Conservation (phyloP, 2,888 invertebrate species). For the Sphinx pinastri region DNA sequence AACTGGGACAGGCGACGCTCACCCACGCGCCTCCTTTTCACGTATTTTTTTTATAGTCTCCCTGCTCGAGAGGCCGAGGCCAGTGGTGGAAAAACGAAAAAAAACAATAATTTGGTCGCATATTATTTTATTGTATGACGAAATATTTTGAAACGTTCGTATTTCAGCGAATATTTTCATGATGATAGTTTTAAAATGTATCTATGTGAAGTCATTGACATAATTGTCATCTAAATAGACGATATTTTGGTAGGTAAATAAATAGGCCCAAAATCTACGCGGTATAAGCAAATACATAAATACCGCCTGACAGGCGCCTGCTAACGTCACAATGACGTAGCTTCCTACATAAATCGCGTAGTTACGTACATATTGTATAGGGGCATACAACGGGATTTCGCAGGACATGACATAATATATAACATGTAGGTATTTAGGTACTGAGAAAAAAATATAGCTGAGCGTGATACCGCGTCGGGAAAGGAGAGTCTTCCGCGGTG, state of each 20-base stretch:
- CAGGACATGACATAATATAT: conserved; percentile 38
- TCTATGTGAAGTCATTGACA: not conserved
- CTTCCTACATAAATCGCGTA: conserved; percentile 46
- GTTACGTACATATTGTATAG: conserved; percentile 35
- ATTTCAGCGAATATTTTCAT: not conserved
- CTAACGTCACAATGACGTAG: conserved; percentile 52
- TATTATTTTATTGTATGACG: not conserved
- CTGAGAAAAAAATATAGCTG: conserved; percentile 20
- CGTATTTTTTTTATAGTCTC: not conserved
- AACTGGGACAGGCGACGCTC: not conserved
- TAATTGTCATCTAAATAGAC: conserved; percentile 25
- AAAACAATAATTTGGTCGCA: not conserved
- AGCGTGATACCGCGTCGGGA: not conserved
- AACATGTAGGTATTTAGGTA: conserved; percentile 31
- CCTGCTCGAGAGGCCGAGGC: not conserved
- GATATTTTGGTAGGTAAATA: conserved; percentile 27
- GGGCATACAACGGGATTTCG: conserved; percentile 29
- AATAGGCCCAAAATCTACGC: conserved; percentile 38
- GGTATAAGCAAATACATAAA: conserved; percentile 33
- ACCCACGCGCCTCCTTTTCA: too few species aligned
- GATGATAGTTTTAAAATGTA: not conserved
- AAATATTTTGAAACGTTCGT: not conserved
- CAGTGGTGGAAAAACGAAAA: not conserved
- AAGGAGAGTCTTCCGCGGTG: conserved; percentile 3
- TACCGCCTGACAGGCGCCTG: conserved; percentile 46